Conservation (phyloP, 2,888 invertebrate species). For the Rhodophaea formosa region DNA sequence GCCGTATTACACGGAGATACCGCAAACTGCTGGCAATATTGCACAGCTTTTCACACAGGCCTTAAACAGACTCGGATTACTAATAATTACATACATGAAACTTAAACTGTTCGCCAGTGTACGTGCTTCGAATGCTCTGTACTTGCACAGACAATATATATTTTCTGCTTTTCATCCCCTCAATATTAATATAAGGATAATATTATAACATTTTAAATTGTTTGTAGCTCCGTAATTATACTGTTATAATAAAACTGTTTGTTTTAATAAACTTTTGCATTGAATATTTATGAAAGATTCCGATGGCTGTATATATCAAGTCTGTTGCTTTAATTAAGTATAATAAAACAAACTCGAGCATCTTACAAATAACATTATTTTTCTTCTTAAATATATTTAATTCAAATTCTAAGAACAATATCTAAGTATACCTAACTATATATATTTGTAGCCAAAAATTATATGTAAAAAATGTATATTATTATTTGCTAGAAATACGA, state of each 20-base stretch:
- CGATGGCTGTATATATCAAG: neutral
- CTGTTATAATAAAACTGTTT: conserved; percentile 2
- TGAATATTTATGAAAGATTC: neutral
- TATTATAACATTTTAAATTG: neutral
- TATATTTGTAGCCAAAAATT: too few species aligned
- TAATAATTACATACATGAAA: neutral
- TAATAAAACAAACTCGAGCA: neutral
- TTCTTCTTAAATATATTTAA: too few species aligned
- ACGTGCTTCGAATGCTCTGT: neutral
- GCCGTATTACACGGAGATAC: neutral
- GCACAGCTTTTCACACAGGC: neutral
- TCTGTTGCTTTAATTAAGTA: neutral
- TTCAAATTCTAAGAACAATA: too few species aligned
- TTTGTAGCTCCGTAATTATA: conserved; percentile 1
- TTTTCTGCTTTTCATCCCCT: neutral
- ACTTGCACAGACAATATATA: neutral
- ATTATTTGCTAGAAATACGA: too few species aligned
- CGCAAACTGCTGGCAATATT: neutral
- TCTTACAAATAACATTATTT: too few species aligned
- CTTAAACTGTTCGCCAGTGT: too few species aligned
- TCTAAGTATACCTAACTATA: too few species aligned
- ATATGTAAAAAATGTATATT: too few species aligned
- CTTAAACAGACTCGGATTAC: neutral
- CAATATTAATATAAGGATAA: neutral
- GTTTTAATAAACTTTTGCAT: neutral